Percentiles rank a stretch among this genome's conserved stretches.
These are phyloP conservation scores for Nyctalus aviator DNA, from an alignment of 2,797 vertebrate species.

Conservation along the genomic window DNA sequence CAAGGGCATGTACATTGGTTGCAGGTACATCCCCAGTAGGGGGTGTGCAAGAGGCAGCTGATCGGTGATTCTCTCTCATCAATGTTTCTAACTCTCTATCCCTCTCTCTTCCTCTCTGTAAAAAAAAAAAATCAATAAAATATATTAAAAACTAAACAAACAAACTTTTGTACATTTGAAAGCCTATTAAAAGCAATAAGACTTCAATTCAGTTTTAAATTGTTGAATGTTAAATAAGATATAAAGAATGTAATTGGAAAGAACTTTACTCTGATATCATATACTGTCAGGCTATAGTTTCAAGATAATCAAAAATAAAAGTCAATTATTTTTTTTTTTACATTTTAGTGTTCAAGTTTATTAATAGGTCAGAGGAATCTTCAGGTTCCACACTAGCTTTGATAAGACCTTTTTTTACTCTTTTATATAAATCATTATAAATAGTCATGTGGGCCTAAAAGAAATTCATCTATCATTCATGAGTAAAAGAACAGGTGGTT, in stretches of 20 bases:
- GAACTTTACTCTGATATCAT: conserved; percentile 45
- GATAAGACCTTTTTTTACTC: background rate
- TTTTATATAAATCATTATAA: conserved; percentile 26
- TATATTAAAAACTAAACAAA: too few relatives aligned
- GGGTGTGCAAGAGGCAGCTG: too few relatives aligned
- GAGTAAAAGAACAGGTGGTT: background rate
- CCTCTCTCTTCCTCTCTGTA: too few relatives aligned
- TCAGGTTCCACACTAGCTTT: background rate
- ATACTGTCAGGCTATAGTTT: background rate
- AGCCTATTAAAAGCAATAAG: conserved; percentile 38
- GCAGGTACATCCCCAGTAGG: too few relatives aligned
- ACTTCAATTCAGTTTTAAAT: conserved; percentile 51
- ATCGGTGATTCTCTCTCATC: too few relatives aligned
- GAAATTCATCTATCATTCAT: background rate
- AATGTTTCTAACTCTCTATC: too few relatives aligned
- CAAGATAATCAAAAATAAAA: conserved; percentile 20
- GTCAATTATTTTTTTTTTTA: conserved; percentile 20
- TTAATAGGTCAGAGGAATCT: conserved; percentile 19
- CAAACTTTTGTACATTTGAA: background rate
- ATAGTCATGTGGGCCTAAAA: background rate
- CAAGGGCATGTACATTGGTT: too few relatives aligned
- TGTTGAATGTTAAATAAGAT: conserved; percentile 50
- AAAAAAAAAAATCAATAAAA: too few relatives aligned
- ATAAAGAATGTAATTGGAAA: conserved; percentile 21
- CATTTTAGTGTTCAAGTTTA: conserved; percentile 55